A percentile compares a stretch with the other conserved stretches of the same genome.
phyloP scores from a whole-genome alignment of 2,113 vertebrate genomes.

The Tympanuchus pallidicinctus region DNA sequence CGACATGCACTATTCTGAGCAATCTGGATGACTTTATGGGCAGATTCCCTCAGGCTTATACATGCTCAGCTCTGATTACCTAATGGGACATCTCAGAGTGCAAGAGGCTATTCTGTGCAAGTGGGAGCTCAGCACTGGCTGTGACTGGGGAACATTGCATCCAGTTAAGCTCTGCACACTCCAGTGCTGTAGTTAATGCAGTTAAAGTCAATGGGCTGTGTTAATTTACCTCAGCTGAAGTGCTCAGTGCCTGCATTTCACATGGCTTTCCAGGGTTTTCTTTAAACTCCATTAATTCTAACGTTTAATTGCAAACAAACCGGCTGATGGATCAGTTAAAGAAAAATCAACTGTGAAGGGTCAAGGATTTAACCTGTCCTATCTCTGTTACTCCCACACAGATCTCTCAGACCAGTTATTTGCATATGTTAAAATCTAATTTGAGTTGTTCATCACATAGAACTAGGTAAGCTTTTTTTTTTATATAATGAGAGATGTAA shows the following conservation, averaged over 20 bases:
- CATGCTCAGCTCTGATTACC: background rate
- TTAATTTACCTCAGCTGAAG: constrained; percentile 30
- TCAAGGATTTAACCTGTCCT: constrained; percentile 36
- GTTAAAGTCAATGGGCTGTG: constrained; percentile 44
- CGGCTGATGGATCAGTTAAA: constrained; percentile 30
- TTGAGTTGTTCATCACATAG: constrained; percentile 39
- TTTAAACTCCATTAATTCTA: constrained; percentile 7
- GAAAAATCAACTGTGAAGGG: constrained; percentile 38
- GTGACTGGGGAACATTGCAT: background rate
- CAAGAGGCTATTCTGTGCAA: background rate
- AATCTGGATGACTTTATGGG: background rate
- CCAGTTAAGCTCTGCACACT: constrained; percentile 30
- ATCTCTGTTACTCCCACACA: background rate
- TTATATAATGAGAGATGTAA: constrained; percentile 34
- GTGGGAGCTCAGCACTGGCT: background rate
- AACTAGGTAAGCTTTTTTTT: constrained; percentile 5
- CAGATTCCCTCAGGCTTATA: background rate
- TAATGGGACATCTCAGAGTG: background rate
- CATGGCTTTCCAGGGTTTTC: background rate
- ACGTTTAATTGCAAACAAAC: constrained; percentile 43
- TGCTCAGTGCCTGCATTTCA: background rate
- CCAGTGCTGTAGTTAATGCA: constrained; percentile 19
- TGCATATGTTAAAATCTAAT: constrained; percentile 63
- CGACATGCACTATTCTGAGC: background rate
- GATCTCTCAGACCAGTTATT: constrained; percentile 23